A percentile compares a stretch with the other conserved stretches of the same genome.
Evolutionary conservation across 2,797 vertebrate species (phyloP).

Genomic region (Zenarchopterus dispar): DNA sequence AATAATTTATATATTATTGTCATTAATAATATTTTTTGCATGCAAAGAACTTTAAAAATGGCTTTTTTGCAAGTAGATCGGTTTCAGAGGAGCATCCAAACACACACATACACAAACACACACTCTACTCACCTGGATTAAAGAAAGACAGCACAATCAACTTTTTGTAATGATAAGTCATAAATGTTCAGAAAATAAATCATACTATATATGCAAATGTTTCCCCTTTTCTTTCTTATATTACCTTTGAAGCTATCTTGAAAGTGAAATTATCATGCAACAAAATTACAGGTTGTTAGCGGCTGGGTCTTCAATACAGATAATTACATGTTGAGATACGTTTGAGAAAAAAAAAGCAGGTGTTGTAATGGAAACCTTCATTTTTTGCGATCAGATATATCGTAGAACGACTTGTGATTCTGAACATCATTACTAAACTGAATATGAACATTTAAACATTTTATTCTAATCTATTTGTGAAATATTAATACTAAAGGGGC

Average conservation of each 20-base stretch:
- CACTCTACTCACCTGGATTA: constrained; percentile 58
- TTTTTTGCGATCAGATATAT: constrained; percentile 3
- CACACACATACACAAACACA: constrained; percentile 14
- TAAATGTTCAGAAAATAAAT: constrained; percentile 23
- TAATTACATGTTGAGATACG: constrained; percentile 23
- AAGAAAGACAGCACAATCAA: constrained; percentile 37
- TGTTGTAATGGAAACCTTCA: constrained; percentile 4
- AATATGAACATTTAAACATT: constrained; percentile 6
- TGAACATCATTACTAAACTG: constrained; percentile 14
- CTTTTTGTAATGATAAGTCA: constrained; percentile 21
- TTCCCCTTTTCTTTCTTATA: not conserved
- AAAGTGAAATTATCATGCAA: constrained; percentile 20
- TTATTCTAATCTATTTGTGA: constrained; percentile 21
- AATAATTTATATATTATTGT: not conserved
- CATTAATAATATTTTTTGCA: not conserved
- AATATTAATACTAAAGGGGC: constrained; percentile 45
- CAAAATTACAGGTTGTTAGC: not conserved
- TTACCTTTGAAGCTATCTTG: constrained; percentile 10
- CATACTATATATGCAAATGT: too few species aligned
- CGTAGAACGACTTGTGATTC: constrained; percentile 8
- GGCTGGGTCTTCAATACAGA: constrained; percentile 12
- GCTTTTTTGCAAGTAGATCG: too few species aligned
- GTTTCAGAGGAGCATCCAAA: not conserved
- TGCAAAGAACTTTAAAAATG: not conserved
- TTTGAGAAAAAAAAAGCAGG: constrained; percentile 4